These are phyloP conservation scores for Notodonta ziczac DNA, from an alignment of 2,888 invertebrate species.

Conservation along the genomic window DNA sequence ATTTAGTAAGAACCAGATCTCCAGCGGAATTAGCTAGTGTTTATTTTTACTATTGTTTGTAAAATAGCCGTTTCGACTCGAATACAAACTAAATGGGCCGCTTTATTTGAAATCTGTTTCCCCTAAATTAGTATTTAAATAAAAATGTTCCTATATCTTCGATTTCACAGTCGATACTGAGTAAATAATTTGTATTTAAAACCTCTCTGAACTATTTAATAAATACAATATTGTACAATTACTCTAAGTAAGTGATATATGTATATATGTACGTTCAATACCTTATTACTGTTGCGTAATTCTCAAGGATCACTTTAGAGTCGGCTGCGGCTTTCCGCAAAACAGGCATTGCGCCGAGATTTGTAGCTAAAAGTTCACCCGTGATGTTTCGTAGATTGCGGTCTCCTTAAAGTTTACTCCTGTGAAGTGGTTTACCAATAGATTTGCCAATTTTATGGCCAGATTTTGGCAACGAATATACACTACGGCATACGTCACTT, in stretches of 20 bases:
- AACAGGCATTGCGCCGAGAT: slow-evolving; percentile 20
- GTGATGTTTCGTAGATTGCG: slow-evolving; percentile 27
- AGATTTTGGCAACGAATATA: slow-evolving; percentile 53
- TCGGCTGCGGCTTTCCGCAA: slow-evolving; percentile 15
- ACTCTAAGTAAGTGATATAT: no score
- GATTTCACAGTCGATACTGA: slow-evolving; percentile 12
- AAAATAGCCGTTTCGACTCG: slow-evolving; percentile 24
- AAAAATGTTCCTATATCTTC: slow-evolving; percentile 10
- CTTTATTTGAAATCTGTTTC: slow-evolving; percentile 29
- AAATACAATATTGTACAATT: background rate
- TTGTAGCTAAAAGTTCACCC: slow-evolving; percentile 26
- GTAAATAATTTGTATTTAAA: background rate
- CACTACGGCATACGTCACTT: slow-evolving; percentile 46
- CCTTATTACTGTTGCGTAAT: slow-evolving; percentile 20
- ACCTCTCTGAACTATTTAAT: no score
- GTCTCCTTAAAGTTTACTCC: slow-evolving; percentile 24
- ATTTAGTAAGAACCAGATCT: slow-evolving; percentile 35
- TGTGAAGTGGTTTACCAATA: slow-evolving; percentile 42
- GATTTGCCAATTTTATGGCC: slow-evolving; percentile 50
- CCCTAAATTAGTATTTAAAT: slow-evolving; percentile 15
- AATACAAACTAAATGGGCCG: slow-evolving; percentile 24
- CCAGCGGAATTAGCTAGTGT: slow-evolving; percentile 16
- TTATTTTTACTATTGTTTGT: slow-evolving; percentile 34
- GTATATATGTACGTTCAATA: slow-evolving; percentile 20
- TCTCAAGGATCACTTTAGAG: slow-evolving; percentile 4